These are phyloP conservation scores for Beroe forskalii DNA, from an alignment of 37 sponge, comb jelly and placozoan species.

Conservation along the genomic window DNA sequence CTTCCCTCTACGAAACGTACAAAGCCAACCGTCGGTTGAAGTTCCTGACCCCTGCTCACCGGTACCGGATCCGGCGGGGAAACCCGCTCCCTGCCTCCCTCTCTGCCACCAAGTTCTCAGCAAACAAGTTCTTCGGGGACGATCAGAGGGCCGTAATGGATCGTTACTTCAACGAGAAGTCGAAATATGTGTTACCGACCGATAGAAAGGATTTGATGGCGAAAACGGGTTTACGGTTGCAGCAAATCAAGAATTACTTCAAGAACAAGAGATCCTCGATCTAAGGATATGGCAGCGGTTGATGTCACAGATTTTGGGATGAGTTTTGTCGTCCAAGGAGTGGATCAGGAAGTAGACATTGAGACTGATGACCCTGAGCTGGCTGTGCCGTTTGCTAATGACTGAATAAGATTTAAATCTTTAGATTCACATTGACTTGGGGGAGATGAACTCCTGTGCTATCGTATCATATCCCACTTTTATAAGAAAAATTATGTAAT, in stretches of 20 bases:
- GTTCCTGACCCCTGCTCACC: background rate
- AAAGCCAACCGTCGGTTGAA: background rate
- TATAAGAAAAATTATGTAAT: too few relatives aligned
- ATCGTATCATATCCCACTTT: too few relatives aligned
- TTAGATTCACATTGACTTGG: too few relatives aligned
- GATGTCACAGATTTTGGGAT: background rate
- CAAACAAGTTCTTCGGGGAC: constrained; percentile 18
- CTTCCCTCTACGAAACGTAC: constrained; percentile 1
- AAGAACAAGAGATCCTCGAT: constrained; percentile 42
- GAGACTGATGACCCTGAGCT: too few relatives aligned
- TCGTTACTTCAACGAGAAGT: background rate
- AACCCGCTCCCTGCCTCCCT: constrained; percentile 10
- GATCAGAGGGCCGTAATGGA: background rate
- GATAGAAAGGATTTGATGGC: constrained; percentile 2
- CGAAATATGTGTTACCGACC: background rate
- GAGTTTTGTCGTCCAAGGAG: background rate
- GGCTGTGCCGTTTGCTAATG: too few relatives aligned
- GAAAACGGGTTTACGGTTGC: background rate
- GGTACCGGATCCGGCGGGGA: background rate
- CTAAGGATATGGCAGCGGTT: too few relatives aligned
- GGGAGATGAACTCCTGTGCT: too few relatives aligned
- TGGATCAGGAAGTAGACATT: background rate
- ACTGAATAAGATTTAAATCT: too few relatives aligned
- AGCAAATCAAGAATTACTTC: constrained; percentile 30
- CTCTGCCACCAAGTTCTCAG: constrained; percentile 21